A percentile compares a stretch with the other conserved stretches of the same genome.
Evolutionary conservation across 2,888 invertebrate genomes (phyloP).

Genomic region (Agrochola macilenta): DNA sequence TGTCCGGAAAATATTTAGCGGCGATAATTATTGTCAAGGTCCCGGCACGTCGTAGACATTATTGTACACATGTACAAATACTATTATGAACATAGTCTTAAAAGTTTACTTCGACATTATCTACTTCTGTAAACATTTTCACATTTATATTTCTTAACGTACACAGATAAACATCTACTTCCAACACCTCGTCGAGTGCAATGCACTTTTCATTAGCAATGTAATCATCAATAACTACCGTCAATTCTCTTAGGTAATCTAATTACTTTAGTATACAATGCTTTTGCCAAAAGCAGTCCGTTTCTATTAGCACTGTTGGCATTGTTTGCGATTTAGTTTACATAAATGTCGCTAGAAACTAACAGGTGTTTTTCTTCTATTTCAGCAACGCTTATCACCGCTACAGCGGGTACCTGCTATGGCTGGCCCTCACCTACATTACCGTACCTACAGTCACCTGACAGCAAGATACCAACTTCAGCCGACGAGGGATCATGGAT

Average conservation of each 20-base stretch:
- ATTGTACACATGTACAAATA: conserved; percentile 23
- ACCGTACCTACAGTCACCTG: conserved; percentile 84
- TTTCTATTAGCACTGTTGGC: conserved; percentile 63
- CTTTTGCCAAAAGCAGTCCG: conserved; percentile 59
- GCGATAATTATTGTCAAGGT: conserved; percentile 60
- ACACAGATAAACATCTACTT: conserved; percentile 54
- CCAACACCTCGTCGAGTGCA: conserved; percentile 60
- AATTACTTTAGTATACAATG: conserved; percentile 49
- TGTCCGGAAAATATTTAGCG: conserved; percentile 48
- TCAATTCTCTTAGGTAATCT: conserved; percentile 39
- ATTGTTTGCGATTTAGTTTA: conserved; percentile 36
- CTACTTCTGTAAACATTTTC: conserved; percentile 64
- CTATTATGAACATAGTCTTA: conserved; percentile 22
- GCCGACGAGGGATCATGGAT: conserved; percentile 91
- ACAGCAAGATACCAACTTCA: conserved; percentile 88
- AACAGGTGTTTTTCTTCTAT: conserved; percentile 67
- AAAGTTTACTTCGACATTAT: conserved; percentile 61
- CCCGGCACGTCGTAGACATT: conserved; percentile 30
- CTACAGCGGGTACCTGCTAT: conserved; percentile 89
- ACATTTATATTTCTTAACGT: conserved; percentile 56
- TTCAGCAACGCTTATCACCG: conserved; percentile 89
- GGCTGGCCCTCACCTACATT: conserved; percentile 92
- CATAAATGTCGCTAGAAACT: conserved; percentile 29
- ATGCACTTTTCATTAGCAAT: conserved; percentile 61
- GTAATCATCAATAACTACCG: conserved; percentile 61